phyloP scores from a whole-genome alignment of 2,797 vertebrate genomes.

The Megaceryle alcyon region DNA sequence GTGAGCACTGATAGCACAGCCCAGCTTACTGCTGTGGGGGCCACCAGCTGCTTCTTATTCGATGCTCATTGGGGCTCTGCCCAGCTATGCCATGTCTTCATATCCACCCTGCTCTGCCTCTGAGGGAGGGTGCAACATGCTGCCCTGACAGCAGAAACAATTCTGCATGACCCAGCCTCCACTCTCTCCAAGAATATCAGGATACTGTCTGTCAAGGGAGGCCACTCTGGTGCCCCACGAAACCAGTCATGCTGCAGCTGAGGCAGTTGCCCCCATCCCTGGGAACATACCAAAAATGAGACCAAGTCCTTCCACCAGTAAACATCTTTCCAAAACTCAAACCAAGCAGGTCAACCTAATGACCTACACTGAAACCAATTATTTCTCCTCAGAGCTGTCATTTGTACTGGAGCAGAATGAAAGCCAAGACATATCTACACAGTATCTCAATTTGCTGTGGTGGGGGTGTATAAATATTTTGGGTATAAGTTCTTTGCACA shows the following conservation, averaged over 20 bases:
- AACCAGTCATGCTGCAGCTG: fast-evolving
- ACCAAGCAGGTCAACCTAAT: background rate
- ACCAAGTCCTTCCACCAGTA: background rate
- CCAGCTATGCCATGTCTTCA: fast-evolving
- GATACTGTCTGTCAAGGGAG: background rate
- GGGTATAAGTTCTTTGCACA: background rate
- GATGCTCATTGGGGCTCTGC: fast-evolving
- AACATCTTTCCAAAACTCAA: background rate
- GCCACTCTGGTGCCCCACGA: background rate
- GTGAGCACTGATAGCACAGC: background rate
- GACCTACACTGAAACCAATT: background rate
- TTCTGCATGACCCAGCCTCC: background rate
- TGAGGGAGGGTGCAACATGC: fast-evolving
- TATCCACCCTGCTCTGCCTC: background rate
- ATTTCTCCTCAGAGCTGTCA: background rate
- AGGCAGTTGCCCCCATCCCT: fast-evolving
- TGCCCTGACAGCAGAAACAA: fast-evolving
- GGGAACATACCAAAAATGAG: fast-evolving
- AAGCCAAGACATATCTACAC: background rate
- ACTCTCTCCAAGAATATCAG: background rate
- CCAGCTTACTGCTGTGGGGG: fast-evolving
- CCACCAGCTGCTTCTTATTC: background rate
- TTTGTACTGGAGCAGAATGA: background rate
- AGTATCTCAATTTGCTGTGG: background rate
- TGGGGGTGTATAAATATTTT: background rate